Conservation (phyloP, 2,113 vertebrate genomes). For the Percopsis transmontana region DNA sequence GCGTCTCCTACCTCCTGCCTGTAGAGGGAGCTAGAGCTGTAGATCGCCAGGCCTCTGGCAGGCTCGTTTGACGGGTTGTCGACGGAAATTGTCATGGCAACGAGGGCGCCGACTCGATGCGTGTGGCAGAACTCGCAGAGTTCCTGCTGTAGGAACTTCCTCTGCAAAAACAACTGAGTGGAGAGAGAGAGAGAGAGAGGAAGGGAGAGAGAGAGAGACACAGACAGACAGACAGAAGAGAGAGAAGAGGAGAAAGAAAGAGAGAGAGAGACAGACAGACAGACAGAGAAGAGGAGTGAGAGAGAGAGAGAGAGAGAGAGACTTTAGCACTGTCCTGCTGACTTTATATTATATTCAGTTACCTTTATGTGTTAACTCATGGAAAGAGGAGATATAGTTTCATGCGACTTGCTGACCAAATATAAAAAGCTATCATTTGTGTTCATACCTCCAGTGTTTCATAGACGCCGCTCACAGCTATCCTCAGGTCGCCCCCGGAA, state of each 20-base stretch:
- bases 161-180: conserved; percentile 77
- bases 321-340: too few species aligned
- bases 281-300: too few species aligned
- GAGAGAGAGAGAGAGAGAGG: too few species aligned
- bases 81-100: conserved; percentile 83
- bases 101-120: conserved; percentile 60
- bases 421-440: neutral
- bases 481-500: conserved; percentile 31
- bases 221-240: neutral
- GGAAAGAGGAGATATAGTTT: too few species aligned
- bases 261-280: neutral
- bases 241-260: neutral
- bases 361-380: too few species aligned
- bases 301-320: too few species aligned
- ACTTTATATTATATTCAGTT: too few species aligned
- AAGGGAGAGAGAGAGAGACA: too few species aligned
- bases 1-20: conserved; percentile 62
- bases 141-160: conserved; percentile 69
- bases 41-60: conserved; percentile 77
- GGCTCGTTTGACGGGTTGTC: conserved; percentile 66
- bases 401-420: too few species aligned
- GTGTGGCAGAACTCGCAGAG: conserved; percentile 78
- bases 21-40: conserved; percentile 67
- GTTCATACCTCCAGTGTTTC: conserved; percentile 78
- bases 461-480: conserved; percentile 79